Evolutionary conservation across 2,888 invertebrate species (phyloP).

Genomic region (Melinaea menophilus): DNA sequence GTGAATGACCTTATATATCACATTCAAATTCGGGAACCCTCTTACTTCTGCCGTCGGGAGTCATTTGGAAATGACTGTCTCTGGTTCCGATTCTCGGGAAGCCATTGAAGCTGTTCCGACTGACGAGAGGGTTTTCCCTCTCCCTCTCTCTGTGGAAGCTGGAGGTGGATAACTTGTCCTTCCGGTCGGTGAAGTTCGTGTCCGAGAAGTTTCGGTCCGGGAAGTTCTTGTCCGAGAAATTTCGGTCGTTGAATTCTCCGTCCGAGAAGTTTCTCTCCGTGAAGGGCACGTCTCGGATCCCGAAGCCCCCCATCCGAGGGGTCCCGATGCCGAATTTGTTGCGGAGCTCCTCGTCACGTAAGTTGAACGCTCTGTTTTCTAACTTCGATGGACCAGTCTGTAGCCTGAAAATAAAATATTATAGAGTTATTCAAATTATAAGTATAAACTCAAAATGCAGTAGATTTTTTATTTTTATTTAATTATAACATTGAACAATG

Average conservation of each 20-base stretch:
- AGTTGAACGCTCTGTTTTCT: slow-evolving; percentile 65
- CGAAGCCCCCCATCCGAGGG: slow-evolving; percentile 72
- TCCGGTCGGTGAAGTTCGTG: slow-evolving; percentile 53
- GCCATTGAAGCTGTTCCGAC: slow-evolving; percentile 73
- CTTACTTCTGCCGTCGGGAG: slow-evolving; percentile 71
- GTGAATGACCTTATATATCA: slow-evolving; percentile 59
- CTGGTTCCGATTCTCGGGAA: slow-evolving; percentile 67
- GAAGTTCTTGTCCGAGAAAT: slow-evolving; percentile 60
- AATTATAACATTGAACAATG: too few species aligned
- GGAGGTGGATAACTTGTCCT: slow-evolving; percentile 70
- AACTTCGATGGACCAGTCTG: slow-evolving; percentile 58
- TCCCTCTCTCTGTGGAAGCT: slow-evolving; percentile 69
- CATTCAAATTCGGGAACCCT: slow-evolving; percentile 82
- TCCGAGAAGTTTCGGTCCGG: slow-evolving; percentile 57
- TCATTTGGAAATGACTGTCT: slow-evolving; percentile 65
- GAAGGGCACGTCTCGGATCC: slow-evolving; percentile 68
- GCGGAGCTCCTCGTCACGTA: slow-evolving; percentile 66
- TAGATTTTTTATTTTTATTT: too few species aligned
- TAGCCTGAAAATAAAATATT: slow-evolving; percentile 46
- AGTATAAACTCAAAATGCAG: too few species aligned
- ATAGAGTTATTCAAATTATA: too few species aligned
- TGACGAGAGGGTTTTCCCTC: slow-evolving; percentile 68
- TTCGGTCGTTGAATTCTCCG: slow-evolving; percentile 66
- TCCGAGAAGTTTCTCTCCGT: slow-evolving; percentile 66
- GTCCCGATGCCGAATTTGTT: slow-evolving; percentile 70